Base-by-base conservation (phyloP, 2,797 vertebrate genomes). In the Sebastes aleutianus region DNA sequence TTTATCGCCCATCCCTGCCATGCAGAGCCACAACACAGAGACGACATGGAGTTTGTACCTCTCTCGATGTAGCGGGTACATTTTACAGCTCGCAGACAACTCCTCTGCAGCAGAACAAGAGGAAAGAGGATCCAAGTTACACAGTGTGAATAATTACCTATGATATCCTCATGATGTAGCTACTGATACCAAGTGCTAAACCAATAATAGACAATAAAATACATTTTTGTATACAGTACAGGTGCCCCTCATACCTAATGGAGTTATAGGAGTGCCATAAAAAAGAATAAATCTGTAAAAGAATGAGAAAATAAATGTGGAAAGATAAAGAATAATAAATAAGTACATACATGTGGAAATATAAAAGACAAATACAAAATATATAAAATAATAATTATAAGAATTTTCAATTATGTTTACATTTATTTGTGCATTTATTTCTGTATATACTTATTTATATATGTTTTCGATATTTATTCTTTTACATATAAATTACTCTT, bases 31-130 rank as follows among this genome's bases (percentile, higher is more conserved):
- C 86, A 53, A 91, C 78, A 92, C 69, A 88, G 39, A 91, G 27
- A 87, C 16, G 6, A 58, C 22, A 53, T 26, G 67, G 53, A 43
- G 77, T 72, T 39, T 75, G 80, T 95, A 96, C 95, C 95, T 95
- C 85, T 95, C 94, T 94, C 93, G 89, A 69, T 95, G 94, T 86
- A 91, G 85, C 67, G 91, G 94, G 92, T 94, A 94, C 95, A 95
- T 95, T 91, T 95, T 93, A 95, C 85, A 91, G 92, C 82, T 87
- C 24, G 79, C 65, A 66, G 83, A 68, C 76, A 89, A 84, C 84
- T 93, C 91, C 90, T 91, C 88, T 94, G 93, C 90, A 92, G 93
- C 85, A 79, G 73, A 78, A 87, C 67, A 74, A 79, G 79, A 78
- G 87, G 79, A 84, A 53, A 92, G 39, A 93, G 7, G 36, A 66